Evolutionary conservation across 2,888 invertebrate species (phyloP), one percentile per base, ranked within the genome.

Genomic region (Leucozona laternaria): DNA sequence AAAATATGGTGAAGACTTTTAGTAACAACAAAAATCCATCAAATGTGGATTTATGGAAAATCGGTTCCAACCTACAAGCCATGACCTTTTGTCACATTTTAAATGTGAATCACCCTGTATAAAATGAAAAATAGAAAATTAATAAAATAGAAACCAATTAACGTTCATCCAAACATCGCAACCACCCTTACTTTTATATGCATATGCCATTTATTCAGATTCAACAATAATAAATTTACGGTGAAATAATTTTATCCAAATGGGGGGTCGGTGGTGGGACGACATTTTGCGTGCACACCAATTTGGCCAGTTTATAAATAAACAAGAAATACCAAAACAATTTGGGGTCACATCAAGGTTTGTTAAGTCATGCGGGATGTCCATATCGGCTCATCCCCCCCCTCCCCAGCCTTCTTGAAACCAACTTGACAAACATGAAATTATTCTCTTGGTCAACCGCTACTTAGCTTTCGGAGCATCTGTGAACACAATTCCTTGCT

Each of bases 391-490:
- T 43, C 20, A n/a, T 25, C 20, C 58, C 22, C 55, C 55, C 40
- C 55, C 58, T 31, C 55, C 55, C 40, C 55, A 28, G 6, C n/a
- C n/a, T n/a, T n/a, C n/a, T 28, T 15, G 62, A 31, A 64, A 58
- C 72, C 77, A 37, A 77, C 58, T 82, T 64, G 78, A 79, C 78
- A 79, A 86, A 86, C 86, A 86, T 82, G 73, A 82, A 86, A 86
- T 79, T 79, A 82, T 86, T 82, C 81, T 82, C 81, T 86, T 60
- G 86, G 86, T 86, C 55, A 72, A 79, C 86, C 82, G 73, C 78
- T 71, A 75, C 75, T 79, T 86, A 75, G 86, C 78, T 79, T 82
- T 75, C 37, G 75, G 22, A 82, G 66, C 86, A 86, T 78, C 82
- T 86, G 86, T 79, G 82, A 86, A 82, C 79, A 86, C 48, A 72